Base-by-base conservation (phyloP, 1,140 invertebrate genomes). In the Nilaparvata lugens region DNA sequence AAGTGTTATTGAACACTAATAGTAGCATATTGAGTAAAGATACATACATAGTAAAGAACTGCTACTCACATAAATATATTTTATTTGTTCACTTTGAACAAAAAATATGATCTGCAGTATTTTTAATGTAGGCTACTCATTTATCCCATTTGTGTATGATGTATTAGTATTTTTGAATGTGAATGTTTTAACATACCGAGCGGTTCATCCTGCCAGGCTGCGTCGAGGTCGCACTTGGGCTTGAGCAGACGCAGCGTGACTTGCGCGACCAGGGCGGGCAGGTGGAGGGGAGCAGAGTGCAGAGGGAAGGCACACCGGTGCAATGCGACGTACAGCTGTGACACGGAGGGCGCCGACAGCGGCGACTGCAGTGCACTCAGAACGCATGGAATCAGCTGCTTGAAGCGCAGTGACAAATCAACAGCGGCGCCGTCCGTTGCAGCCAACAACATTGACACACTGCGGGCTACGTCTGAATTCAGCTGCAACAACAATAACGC, bases 151-250 rank as follows among this genome's bases (percentile, higher is more conserved):
- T n/a, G n/a, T n/a, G n/a, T n/a, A n/a, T n/a, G n/a, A n/a, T n/a
- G n/a, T n/a, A n/a, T n/a, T n/a, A n/a, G n/a, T n/a, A n/a, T n/a
- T n/a, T n/a, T 40, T 40, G n/a, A 9, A 40, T n/a, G 38, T 40
- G 9, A 40, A 40, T 40, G 9, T 40, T 40, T 40, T 40, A 6
- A 58, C 58, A 58, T 52, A 67, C 65, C 73, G 2, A 91, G 72
- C 35, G 84, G 75, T 68, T 91, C 87, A 31, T 85, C 80, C 66
- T 83, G 82, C 93, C 93, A 96, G 42, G 83, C 79, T 2, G 76
- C 68, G 64, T 89, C 83, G 21, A 96, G 71, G 68, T 86, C 82
- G 71, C 90, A 94, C 19, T 85, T 82, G 0, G 93, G 91, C 52
- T 90, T 83, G 63, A 86, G 74, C 58, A 85, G 73, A 64, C 86